A percentile compares a stretch with the other conserved stretches of the same genome.
Evolutionary conservation across 1,140 invertebrate species (phyloP).

Genomic region (Hylaeus anthracinus): DNA sequence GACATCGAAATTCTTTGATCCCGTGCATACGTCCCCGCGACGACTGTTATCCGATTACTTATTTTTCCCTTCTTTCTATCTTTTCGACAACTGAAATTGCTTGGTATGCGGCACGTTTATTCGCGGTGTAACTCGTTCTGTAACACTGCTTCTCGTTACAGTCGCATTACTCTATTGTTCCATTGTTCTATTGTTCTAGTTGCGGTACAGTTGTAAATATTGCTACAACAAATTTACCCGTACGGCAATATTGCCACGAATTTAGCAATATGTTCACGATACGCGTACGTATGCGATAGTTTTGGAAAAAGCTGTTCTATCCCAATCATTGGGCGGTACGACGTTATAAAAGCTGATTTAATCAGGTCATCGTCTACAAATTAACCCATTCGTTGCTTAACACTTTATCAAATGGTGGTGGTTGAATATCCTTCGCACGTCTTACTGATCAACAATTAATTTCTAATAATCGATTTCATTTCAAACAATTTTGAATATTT

Average conservation of each 20-base stretch:
- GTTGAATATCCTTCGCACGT: no score
- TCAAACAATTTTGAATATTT: no score
- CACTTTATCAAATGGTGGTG: no score
- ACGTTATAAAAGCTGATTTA: neutral
- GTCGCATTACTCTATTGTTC: constrained; percentile 39
- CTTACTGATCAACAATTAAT: no score
- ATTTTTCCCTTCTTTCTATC: neutral
- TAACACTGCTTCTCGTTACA: constrained; percentile 21
- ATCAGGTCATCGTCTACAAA: neutral
- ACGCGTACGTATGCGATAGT: neutral
- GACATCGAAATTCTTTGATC: constrained; percentile 31
- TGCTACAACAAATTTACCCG: constrained; percentile 29
- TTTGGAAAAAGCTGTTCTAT: neutral
- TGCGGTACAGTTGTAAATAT: constrained; percentile 24
- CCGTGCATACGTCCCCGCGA: neutral
- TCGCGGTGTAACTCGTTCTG: neutral
- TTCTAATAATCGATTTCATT: no score
- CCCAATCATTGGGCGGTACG: neutral
- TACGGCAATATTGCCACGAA: constrained; percentile 15
- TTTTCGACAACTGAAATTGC: constrained; percentile 26
- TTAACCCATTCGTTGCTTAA: no score
- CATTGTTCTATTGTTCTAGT: constrained; percentile 45
- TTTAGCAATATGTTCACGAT: neutral
- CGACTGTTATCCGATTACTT: constrained; percentile 14
- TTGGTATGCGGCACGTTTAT: neutral